Evolutionary conservation across 2,888 invertebrate genomes (phyloP).

Genomic region (Coronaproctus castanopsis): DNA sequence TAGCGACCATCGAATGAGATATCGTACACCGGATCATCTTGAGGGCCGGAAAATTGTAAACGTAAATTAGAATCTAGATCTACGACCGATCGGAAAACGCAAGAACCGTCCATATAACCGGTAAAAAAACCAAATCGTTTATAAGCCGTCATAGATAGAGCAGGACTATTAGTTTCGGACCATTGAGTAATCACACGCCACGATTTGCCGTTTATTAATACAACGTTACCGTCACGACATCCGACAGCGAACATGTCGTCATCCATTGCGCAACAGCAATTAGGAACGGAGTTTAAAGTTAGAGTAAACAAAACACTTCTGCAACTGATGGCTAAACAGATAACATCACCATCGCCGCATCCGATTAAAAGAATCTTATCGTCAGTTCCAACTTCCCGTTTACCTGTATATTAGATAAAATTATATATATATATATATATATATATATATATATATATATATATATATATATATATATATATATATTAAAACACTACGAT

Average conservation of each 20-base stretch:
- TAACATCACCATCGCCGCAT: slow-evolving; percentile 37
- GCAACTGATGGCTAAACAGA: slow-evolving; percentile 35
- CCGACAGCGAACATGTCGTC: slow-evolving; percentile 33
- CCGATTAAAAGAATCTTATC: slow-evolving; percentile 40
- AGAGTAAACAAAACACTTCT: slow-evolving; percentile 30
- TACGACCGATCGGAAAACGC: slow-evolving; percentile 32
- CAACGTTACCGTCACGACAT: slow-evolving; percentile 34
- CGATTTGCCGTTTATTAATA: slow-evolving; percentile 23
- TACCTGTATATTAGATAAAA: slow-evolving; percentile 21
- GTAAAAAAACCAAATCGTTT: slow-evolving; percentile 33
- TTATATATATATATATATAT: too few species aligned
- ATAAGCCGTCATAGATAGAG: slow-evolving; percentile 32
- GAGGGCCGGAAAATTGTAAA: slow-evolving; percentile 44
- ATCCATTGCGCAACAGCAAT: slow-evolving; percentile 34
- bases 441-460: too few species aligned
- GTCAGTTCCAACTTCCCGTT: slow-evolving; percentile 36
- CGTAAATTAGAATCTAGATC: slow-evolving; percentile 20
- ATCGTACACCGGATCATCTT: slow-evolving; percentile 47
- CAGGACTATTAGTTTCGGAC: slow-evolving; percentile 37
- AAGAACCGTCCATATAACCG: slow-evolving; percentile 42
- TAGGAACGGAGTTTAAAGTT: slow-evolving; percentile 33
- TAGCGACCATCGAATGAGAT: slow-evolving; percentile 34
- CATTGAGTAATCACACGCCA: slow-evolving; percentile 23
- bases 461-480: too few species aligned
- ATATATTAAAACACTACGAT: too few species aligned